phyloP scores from a whole-genome alignment of 2,888 invertebrate species.

The Boloria selene region DNA sequence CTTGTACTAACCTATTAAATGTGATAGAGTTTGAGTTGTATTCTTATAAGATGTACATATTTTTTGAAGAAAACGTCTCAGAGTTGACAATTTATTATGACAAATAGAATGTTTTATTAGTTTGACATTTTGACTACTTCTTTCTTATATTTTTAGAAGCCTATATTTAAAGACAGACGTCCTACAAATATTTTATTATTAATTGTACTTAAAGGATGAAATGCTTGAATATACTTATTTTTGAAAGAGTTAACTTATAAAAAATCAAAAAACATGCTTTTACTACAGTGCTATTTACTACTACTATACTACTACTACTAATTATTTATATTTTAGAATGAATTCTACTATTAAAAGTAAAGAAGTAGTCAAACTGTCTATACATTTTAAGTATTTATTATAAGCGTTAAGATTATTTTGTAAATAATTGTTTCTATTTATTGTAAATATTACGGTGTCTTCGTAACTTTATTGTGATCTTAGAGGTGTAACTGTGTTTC shows the following conservation, averaged over 20 bases:
- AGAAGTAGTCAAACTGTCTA: conserved; percentile 14
- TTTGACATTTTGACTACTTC: conserved; percentile 5
- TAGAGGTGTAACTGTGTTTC: conserved; percentile 49
- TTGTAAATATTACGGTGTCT: conserved; percentile 66
- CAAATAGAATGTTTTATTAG: neutral
- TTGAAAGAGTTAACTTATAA: too few relatives aligned
- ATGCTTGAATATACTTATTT: too few relatives aligned
- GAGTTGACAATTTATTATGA: conserved; percentile 8
- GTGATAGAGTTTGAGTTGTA: conserved; percentile 9
- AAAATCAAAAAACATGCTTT: too few relatives aligned
- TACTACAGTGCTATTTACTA: too few relatives aligned
- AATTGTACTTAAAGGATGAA: too few relatives aligned
- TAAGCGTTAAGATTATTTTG: conserved; percentile 61
- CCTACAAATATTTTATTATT: too few relatives aligned
- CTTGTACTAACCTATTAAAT: conserved; percentile 3
- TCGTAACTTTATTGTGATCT: conserved; percentile 71
- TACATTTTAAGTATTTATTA: conserved; percentile 48
- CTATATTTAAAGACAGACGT: too few relatives aligned
- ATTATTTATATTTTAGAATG: neutral
- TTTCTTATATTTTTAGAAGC: neutral
- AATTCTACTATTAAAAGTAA: neutral
- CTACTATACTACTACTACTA: too few relatives aligned
- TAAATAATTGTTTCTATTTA: conserved; percentile 69
- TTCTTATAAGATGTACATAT: conserved; percentile 4
- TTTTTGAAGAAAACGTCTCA: conserved; percentile 6